Base-by-base conservation (phyloP, 1,140 invertebrate genomes). In the Temnothorax longispinosus region DNA sequence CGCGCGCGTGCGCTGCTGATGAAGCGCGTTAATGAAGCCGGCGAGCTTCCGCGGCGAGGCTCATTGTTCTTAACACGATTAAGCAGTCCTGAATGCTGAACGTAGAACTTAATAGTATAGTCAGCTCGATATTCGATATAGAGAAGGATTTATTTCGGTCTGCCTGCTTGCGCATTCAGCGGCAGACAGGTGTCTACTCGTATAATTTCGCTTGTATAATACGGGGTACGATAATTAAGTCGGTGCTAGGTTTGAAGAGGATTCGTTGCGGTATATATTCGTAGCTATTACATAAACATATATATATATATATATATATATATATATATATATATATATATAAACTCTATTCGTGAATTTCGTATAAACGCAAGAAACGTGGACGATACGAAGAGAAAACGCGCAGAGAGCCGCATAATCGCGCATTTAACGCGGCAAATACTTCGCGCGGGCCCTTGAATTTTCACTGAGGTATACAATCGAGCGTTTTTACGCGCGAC, bases 31-130 rank as follows among this genome's bases (percentile, higher is more conserved):
- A 82, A 82, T 74, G 67, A 82, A 71, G 78, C n/a, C 62, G 35
- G n/a, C 64, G 7, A 47, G 69, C 80, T 50, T 72, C 80, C 47
- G 60, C 38, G 21, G 54, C 41, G 67, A 21, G 4, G 54, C 69
- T 62, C 80, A 84, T 84, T 84, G 80, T 84, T 71, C 69, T 84
- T 60, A 84, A 75, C 13, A 21, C 21, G 41, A 69, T 75, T 82
- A 74, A 82, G 67, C 67, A 54, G 27, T 58, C 13, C 27, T 60
- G 69, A 84, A 82, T 74, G 80, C 27, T 35, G 78, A 47, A 58
- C 56, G 67, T 47, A 27, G 38, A 72, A 72, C 15, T 71, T 44
- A 27, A 60, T 82, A 13, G n/a, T 41, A 13, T n/a, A 81, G 52
- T 18, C 41, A 18, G 67, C 13, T 47, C 80, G 67, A 82, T 74